Base-by-base conservation (phyloP, 2,888 invertebrate species). In the Drosophila paranaensis region DNA sequence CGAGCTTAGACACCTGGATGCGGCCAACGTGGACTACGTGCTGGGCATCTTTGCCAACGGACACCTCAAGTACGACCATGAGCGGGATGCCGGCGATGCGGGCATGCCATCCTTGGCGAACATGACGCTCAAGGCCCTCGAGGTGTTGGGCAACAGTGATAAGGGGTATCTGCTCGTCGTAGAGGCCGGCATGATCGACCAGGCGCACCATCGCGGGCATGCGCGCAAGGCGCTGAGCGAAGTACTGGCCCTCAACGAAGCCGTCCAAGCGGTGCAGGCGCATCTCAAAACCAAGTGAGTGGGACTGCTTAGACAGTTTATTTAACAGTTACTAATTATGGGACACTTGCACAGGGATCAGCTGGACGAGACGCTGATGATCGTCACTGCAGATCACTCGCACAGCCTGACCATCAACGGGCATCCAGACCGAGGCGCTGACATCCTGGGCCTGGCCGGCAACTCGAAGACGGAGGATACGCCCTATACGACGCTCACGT, bases 171-270 rank as follows among this genome's bases (percentile, higher is more conserved):
- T 96, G 10, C 93, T 97, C 20, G 95, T 97, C 94, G 97, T 97
- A 33, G 97, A 97, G 94, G 97, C 97, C 11, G 97, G 97, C 0
- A 94, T 96, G 84, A 97, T 98, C 71, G 97, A 98, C 92, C 95
- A 95, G 91, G 97, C 96, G 0, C 97, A 98, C 91, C 98, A 98
- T 92, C 94, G 96, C 2, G 97, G 97, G 16, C 94, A 94, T 70
- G 97, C 96, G 0, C 95, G 95, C 72, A 95, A 94, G 57, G 97
- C 98, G 0, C 93, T 98, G 11, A 94, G 95, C 62, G 98, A 98
- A 91, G 95, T 97, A 0, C 93, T 96, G 0, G 95, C 96, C 1
- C 94, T 98, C 80, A 97, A 97, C 60, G 95, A 95, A 1, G 97
- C 98, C 0, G 95, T 98, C 0, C 93, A 94, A 54, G 93, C 94